Conservation (phyloP, 2,113 vertebrate genomes). For the Menidia beryllina region DNA sequence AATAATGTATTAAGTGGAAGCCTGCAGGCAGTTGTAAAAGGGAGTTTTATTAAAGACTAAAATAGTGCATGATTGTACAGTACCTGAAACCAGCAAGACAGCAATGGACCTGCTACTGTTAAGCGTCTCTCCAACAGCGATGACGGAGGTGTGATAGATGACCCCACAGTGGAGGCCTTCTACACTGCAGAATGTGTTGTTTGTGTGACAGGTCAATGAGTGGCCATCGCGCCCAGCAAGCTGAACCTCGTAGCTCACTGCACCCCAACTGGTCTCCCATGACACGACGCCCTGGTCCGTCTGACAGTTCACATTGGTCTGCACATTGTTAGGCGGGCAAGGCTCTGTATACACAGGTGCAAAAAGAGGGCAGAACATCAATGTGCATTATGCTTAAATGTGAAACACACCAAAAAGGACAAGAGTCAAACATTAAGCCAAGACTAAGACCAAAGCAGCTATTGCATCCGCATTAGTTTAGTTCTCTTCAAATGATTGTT, state of each 20-base stretch:
- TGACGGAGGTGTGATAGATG: constrained; percentile 63
- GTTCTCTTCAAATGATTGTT: no score
- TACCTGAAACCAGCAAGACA: constrained; percentile 74
- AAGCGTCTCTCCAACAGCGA: constrained; percentile 59
- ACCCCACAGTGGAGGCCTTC: constrained; percentile 78
- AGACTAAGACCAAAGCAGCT: no score
- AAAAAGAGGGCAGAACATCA: background rate
- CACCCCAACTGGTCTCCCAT: constrained; percentile 75
- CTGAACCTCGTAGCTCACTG: constrained; percentile 62
- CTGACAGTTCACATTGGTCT: constrained; percentile 45
- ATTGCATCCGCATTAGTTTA: no score
- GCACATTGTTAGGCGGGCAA: constrained; percentile 74
- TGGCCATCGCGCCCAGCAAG: constrained; percentile 69
- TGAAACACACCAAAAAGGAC: no score
- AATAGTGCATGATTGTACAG: background rate
- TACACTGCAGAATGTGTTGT: constrained; percentile 68
- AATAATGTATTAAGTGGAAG: background rate
- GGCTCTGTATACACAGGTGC: constrained; percentile 71
- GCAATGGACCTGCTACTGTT: constrained; percentile 70
- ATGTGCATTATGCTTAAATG: no score
- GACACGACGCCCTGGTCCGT: constrained; percentile 48
- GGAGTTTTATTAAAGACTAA: background rate
- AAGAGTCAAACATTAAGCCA: no score
- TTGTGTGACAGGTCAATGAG: constrained; percentile 66
- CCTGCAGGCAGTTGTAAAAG: background rate